Percentiles rank a stretch among this genome's conserved stretches.
Evolutionary conservation across 2,888 invertebrate species (phyloP).

Genomic region (Orthonychiurus folsomi): DNA sequence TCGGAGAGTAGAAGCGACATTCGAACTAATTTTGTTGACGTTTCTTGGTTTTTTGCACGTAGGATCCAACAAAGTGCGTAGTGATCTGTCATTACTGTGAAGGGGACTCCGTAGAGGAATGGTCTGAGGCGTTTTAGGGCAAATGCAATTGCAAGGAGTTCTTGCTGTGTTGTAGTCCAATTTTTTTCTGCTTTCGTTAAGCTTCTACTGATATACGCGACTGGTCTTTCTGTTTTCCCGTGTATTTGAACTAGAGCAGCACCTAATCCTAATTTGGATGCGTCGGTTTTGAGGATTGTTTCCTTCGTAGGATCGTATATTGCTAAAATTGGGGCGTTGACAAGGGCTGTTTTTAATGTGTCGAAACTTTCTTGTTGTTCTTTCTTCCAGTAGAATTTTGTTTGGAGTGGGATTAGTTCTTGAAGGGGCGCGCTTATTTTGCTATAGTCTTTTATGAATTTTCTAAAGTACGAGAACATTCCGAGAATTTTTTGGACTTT

Average conservation of each 20-base stretch:
- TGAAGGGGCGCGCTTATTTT: not conserved
- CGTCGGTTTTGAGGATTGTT: not conserved
- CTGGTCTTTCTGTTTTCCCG: constrained; percentile 8
- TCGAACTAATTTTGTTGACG: constrained; percentile 11
- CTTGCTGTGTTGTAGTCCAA: constrained; percentile 15
- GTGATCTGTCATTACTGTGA: constrained; percentile 17
- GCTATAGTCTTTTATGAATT: not conserved
- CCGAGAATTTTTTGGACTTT: not conserved
- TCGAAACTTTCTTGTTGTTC: not conserved
- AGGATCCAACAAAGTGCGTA: constrained; percentile 10
- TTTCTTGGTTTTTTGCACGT: constrained; percentile 13
- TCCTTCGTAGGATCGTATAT: not conserved
- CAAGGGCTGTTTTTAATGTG: not conserved
- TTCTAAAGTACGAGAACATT: not conserved
- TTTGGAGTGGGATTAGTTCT: not conserved
- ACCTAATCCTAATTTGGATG: not conserved
- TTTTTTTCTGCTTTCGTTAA: constrained; percentile 10
- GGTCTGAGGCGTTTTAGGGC: constrained; percentile 9
- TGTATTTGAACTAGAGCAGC: not conserved
- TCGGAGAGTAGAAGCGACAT: constrained; percentile 14
- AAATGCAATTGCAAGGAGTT: constrained; percentile 14
- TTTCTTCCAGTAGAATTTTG: not conserved
- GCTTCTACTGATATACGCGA: constrained; percentile 6
- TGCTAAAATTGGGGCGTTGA: not conserved
- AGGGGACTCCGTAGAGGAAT: constrained; percentile 9